Base-by-base conservation (phyloP, 1,140 invertebrate species). In the Bombus difficillimus region DNA sequence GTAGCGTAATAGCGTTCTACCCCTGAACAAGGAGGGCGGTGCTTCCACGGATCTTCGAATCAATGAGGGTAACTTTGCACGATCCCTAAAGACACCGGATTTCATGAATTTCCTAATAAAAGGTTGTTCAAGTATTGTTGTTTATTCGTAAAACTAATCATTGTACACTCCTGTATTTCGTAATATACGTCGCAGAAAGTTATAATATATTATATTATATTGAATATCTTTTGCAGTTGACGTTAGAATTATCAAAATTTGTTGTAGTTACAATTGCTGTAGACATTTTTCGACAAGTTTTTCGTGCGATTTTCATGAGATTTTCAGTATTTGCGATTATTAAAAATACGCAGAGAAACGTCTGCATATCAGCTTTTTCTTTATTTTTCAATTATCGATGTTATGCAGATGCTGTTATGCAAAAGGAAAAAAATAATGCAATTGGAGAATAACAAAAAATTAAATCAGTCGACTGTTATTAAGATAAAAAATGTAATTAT, bases 21-120 rank as follows among this genome's bases (percentile, higher is more conserved):
- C 78, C 66, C 34, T 39, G 32, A 59, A 3, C 34, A n/a, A 43
- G n/a, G 69, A 81, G n/a, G 69, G 69, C 80, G 69, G 69, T 3
- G 80, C 69, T 59, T 81, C 25, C 3, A 5, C 39, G 37, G n/a
- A 71, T 39, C 78, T 39, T 69, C 0, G 43, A 37, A 18, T 43
- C 25, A 32, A n/a, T 43, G 32, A 57, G 37, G 34, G 47, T 69
- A 80, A 53, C 9, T 81, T 34, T 25, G 9, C 41, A 34, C n/a
- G 64, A 32, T 32, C 1, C 6, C 13, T 18, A 32, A 32, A 32
- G n/a, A 34, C n/a, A 66, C 15, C 2, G 47, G 13, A 32, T 66
- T 66, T 66, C 3, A 66, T 66, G 28, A 13, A 66, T 15, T 8
- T 32, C 10, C 47, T 22, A 22, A 53, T 53, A 22, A 22, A 53